These are phyloP conservation scores for Lota lota DNA, from an alignment of 2,113 vertebrate genomes.

Conservation along the genomic window DNA sequence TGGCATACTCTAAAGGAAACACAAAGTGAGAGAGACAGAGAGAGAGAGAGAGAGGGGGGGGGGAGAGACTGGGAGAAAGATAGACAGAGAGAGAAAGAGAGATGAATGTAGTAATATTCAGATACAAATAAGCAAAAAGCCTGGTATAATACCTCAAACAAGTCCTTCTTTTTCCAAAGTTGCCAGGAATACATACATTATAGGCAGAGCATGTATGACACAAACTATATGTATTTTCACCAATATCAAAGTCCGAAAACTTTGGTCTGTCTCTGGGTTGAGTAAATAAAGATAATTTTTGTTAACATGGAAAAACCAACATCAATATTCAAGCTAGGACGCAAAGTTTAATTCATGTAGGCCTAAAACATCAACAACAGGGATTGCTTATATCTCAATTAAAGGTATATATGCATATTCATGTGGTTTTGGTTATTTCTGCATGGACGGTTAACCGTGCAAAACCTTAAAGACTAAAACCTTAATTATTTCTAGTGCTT, in stretches of 20 bases:
- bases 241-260: slow-evolving; percentile 19
- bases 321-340: slow-evolving; percentile 47
- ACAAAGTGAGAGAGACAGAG: no score
- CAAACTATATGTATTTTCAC: slow-evolving; percentile 19
- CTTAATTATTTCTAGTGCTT: no score
- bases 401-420: no score
- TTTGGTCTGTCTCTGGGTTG: slow-evolving; percentile 11
- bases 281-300: no score
- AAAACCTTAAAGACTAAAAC: no score
- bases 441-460: no score
- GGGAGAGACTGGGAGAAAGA: no score
- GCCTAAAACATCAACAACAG: slow-evolving; percentile 54
- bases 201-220: not conserved
- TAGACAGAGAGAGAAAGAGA: no score
- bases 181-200: slow-evolving; percentile 11
- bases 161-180: slow-evolving; percentile 27
- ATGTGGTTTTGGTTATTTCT: no score
- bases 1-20: no score
- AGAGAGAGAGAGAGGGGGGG: no score
- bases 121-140: slow-evolving; percentile 29
- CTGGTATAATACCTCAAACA: slow-evolving; percentile 47
- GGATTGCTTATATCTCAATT: slow-evolving; percentile 47
- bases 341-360: slow-evolving; percentile 49
- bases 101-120: no score
- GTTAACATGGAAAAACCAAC: slow-evolving; percentile 40